Evolutionary conservation across 2,888 invertebrate genomes (phyloP).

Genomic region (Parascotia fuliginaria): DNA sequence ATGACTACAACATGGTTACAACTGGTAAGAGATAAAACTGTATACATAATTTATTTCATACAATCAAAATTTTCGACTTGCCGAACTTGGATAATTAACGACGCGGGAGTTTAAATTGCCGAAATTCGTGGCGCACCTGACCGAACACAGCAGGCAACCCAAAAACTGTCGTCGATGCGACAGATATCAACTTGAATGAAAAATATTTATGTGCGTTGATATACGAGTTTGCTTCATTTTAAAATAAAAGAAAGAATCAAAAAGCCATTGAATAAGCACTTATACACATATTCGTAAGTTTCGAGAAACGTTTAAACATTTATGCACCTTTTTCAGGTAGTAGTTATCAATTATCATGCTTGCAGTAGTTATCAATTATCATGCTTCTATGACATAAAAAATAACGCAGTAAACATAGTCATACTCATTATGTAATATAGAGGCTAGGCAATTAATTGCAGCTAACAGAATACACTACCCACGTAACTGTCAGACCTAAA

Average conservation of each 20-base stretch:
- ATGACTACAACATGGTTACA: no score
- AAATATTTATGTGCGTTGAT: constrained; percentile 5
- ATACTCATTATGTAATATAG: neutral
- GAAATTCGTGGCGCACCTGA: constrained; percentile 25
- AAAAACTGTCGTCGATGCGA: constrained; percentile 11
- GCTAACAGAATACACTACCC: constrained; percentile 9
- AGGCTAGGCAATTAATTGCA: constrained; percentile 1
- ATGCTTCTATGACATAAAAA: neutral
- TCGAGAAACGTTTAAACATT: no score
- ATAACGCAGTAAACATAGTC: neutral
- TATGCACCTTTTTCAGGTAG: no score
- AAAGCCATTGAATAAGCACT: no score
- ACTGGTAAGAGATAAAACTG: no score
- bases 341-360: no score
- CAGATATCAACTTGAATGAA: constrained; percentile 20
- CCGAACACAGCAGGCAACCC: constrained; percentile 17
- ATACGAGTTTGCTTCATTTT: neutral
- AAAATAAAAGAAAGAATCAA: no score
- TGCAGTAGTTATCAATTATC: neutral
- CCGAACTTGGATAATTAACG: constrained; percentile 23
- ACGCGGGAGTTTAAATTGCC: constrained; percentile 19
- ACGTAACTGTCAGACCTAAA: constrained; percentile 1
- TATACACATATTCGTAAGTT: no score
- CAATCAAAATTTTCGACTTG: neutral
- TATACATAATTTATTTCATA: neutral